Base-by-base conservation (phyloP, 2,888 invertebrate genomes). In the Andrena minutula region DNA sequence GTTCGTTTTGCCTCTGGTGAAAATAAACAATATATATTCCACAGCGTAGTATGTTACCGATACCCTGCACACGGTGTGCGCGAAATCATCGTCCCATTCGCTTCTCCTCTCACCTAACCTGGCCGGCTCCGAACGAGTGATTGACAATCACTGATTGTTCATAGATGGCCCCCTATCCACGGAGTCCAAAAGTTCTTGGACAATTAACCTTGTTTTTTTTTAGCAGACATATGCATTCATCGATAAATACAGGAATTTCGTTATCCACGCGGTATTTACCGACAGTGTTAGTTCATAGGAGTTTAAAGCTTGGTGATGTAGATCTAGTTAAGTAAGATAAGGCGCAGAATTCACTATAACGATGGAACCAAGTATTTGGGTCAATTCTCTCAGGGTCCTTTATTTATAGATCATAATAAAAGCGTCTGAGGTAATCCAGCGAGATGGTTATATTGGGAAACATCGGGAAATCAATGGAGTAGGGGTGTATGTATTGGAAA, bases 21-120 rank as follows among this genome's bases (percentile, higher is more conserved):
- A 88, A 86, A 88, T 86, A 86, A 87, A 87, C 87, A 87, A 82
- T 72, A 49, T 76, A 73, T 23, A 49, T 68, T 23, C 58, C 65
- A 32, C 63, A 53, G 68, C 53, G 80, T 28, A 63, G 72, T 76
- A 77, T 82, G 49, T 71, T 82, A 85, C 73, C 56, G 81, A 83
- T 80, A 69, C 56, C 35, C 35, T 35, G 41, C 70, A 30, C 30
- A 70, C 72, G 16, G 10, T 77, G 61, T 60, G 4, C 32, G 23
- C 2, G 12, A 20, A 73, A 51, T 53, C 2, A 28, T 16, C 2
- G 12, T 20, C 20, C 16, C 35, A 8, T 28, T 47, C 20, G 56
- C n/a, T 6, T 20, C 20, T 20, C 49, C 8, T 51, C 20, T 20
- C 20, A 20, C 20, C 8, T 51, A 1, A 51, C 8, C 20, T 41